phyloP scores from a whole-genome alignment of 2,888 invertebrate genomes.

The Mesorhabditis spiculigera region DNA sequence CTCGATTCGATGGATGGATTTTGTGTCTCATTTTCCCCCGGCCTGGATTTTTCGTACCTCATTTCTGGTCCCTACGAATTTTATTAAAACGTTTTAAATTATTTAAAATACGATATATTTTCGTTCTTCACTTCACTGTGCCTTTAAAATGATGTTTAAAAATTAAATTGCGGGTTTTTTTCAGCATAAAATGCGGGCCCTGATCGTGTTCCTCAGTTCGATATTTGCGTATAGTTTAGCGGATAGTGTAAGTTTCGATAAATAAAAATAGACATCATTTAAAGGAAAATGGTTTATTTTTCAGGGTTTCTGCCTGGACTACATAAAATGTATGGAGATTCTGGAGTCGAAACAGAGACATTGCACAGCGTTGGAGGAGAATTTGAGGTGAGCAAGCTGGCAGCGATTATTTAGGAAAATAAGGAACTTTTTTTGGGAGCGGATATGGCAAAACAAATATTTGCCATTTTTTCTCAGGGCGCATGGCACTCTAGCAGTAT shows the following conservation, averaged over 20 bases:
- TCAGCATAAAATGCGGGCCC: background rate
- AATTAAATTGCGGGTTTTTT: too few relatives aligned
- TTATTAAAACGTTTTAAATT: too few relatives aligned
- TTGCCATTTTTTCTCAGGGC: background rate
- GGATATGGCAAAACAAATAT: background rate
- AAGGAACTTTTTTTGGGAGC: background rate
- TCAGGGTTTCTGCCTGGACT: slow-evolving; percentile 28
- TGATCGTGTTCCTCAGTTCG: background rate
- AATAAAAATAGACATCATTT: background rate
- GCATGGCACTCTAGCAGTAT: too few relatives aligned
- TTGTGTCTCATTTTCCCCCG: too few relatives aligned
- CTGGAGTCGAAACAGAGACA: slow-evolving; percentile 31
- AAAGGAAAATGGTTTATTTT: slow-evolving; percentile 7
- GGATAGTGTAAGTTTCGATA: background rate
- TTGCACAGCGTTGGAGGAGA: slow-evolving; percentile 26
- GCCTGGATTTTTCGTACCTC: too few relatives aligned
- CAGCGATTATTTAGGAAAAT: too few relatives aligned
- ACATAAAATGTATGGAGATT: slow-evolving; percentile 31
- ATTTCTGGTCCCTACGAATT: too few relatives aligned
- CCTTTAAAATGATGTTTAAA: too few relatives aligned
- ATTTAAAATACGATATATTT: too few relatives aligned
- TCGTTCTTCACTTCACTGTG: too few relatives aligned
- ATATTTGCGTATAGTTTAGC: background rate
- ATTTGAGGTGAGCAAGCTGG: slow-evolving; percentile 13
- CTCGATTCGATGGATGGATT: too few relatives aligned